Conservation (phyloP, 2,888 invertebrate genomes). For the Pilophorus perplexus region DNA sequence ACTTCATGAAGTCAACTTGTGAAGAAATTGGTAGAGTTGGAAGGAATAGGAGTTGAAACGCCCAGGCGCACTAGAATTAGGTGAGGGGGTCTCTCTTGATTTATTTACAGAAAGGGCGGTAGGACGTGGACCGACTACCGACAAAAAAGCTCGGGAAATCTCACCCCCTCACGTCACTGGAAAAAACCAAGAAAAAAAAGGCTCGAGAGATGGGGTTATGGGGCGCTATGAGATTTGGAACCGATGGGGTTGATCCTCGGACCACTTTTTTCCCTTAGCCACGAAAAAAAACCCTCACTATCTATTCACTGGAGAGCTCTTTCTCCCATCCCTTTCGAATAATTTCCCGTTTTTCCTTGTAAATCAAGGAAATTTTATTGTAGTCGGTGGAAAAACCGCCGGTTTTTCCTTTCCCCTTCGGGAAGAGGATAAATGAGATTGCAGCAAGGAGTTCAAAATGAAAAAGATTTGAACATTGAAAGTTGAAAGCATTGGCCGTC, state of each 20-base stretch:
- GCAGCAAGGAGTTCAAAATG: no score
- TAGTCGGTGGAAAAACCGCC: no score
- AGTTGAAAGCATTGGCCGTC: no score
- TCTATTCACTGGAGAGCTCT: neutral
- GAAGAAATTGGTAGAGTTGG: no score
- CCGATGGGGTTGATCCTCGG: slow-evolving; percentile 24
- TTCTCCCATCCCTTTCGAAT: neutral
- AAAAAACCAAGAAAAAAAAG: neutral
- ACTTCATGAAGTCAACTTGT: no score
- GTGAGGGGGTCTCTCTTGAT: slow-evolving; percentile 1
- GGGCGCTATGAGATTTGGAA: slow-evolving; percentile 26
- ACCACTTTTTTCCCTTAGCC: slow-evolving; percentile 5
- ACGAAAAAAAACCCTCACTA: neutral
- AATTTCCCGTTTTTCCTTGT: neutral
- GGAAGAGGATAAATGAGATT: no score
- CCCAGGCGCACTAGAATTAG: no score
- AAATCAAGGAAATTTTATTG: neutral
- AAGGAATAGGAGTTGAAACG: neutral
- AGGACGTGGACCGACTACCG: slow-evolving; percentile 30
- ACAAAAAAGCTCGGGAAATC: neutral
- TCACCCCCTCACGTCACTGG: neutral
- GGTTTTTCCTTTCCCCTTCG: neutral
- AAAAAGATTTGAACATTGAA: no score
- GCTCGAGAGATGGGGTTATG: neutral
- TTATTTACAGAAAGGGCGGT: slow-evolving; percentile 33